Percentiles rank a stretch among this genome's conserved stretches.
Evolutionary conservation across 1,140 invertebrate genomes (phyloP).

Genomic region (Drosophila sulfurigaster): DNA sequence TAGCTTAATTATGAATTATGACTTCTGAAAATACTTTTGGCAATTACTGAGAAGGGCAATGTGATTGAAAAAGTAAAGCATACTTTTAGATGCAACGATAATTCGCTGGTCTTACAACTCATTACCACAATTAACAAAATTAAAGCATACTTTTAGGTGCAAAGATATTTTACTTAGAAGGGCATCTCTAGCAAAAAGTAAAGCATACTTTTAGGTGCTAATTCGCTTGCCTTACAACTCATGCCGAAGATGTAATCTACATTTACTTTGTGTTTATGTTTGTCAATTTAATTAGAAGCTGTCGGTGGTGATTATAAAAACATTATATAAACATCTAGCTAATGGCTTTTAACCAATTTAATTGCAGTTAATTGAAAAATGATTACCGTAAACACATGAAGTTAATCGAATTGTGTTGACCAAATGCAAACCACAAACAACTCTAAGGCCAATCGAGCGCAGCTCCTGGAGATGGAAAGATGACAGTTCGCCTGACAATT

Average conservation of each 20-base stretch:
- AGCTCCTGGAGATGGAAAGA: constrained; percentile 3
- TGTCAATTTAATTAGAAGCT: not conserved
- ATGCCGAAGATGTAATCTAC: not conserved
- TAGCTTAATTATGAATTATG: not conserved
- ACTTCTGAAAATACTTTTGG: no score
- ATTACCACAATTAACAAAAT: not conserved
- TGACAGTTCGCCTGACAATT: not conserved
- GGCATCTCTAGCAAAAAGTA: not conserved
- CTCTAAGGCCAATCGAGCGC: constrained; percentile 6
- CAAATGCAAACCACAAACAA: constrained; percentile 1
- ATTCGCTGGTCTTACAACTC: not conserved
- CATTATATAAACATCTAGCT: not conserved
- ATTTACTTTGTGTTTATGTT: constrained; percentile 3
- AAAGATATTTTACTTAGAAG: not conserved
- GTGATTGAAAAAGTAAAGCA: not conserved
- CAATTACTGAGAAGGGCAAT: no score
- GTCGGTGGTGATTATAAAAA: not conserved
- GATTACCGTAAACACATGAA: constrained; percentile 3
- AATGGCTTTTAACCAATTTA: constrained; percentile 14
- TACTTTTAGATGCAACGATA: constrained; percentile 9
- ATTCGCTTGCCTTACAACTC: not conserved
- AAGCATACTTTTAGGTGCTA: constrained; percentile 9
- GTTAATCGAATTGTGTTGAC: constrained; percentile 7
- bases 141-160: constrained; percentile 7
- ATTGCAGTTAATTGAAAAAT: constrained; percentile 23